Conservation (phyloP, 2,113 vertebrate species). For the Balaenoptera acutorostrata region DNA sequence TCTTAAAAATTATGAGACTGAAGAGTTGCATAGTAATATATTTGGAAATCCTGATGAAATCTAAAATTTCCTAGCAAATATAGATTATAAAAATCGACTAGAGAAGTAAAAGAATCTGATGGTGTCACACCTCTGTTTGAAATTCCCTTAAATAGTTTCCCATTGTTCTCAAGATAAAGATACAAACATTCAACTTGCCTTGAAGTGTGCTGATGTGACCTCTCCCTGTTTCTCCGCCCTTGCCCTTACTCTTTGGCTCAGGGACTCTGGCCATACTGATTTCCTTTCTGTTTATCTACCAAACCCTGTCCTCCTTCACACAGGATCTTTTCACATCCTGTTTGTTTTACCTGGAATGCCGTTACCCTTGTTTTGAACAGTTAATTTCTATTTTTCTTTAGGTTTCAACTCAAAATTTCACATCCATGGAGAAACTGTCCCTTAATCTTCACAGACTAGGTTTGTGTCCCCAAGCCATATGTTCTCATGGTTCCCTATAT, state of each 20-base stretch:
- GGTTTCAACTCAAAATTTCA: background rate
- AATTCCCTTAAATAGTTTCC: background rate
- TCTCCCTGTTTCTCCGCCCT: background rate
- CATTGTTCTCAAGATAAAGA: background rate
- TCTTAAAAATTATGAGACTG: background rate
- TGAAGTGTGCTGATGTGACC: background rate
- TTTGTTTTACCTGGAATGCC: background rate
- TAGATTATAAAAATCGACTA: background rate
- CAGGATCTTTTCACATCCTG: background rate
- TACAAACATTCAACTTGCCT: background rate
- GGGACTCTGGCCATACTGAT: background rate
- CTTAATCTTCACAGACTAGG: background rate
- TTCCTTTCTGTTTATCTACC: background rate
- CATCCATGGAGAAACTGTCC: background rate
- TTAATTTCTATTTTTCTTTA: background rate
- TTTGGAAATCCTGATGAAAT: background rate
- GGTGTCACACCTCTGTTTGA: background rate
- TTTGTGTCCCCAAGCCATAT: background rate
- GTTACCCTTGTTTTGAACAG: background rate
- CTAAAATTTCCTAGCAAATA: background rate
- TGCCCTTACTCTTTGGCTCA: background rate
- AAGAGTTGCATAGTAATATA: background rate
- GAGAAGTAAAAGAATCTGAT: background rate
- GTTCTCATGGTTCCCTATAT: background rate
- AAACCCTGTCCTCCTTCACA: background rate